Percentiles rank a stretch among this genome's conserved stretches.
These are phyloP conservation scores for Idaea dimidiata DNA, from an alignment of 2,888 invertebrate species.

Conservation along the genomic window DNA sequence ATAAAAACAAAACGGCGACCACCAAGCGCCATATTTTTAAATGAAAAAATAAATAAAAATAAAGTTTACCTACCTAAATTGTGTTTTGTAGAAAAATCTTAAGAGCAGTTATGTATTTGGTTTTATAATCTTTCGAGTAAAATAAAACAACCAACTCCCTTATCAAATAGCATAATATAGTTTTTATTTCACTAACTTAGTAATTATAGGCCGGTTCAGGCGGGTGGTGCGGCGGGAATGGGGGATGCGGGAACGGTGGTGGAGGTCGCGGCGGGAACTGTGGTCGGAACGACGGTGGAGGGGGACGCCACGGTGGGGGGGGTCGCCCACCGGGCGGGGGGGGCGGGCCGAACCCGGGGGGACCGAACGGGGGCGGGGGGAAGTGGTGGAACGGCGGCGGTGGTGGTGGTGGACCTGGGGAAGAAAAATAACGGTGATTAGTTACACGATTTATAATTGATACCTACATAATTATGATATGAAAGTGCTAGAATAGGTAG, in stretches of 20 bases:
- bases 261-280: slow-evolving; percentile 55
- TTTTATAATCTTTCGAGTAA: slow-evolving; percentile 15
- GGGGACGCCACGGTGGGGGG: slow-evolving; percentile 78
- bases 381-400: slow-evolving; percentile 60
- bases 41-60: too few species aligned
- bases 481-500: too few species aligned
- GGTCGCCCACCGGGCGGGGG: slow-evolving; percentile 77
- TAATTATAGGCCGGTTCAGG: slow-evolving; percentile 76
- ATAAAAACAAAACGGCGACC: too few species aligned
- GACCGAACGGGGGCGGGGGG: slow-evolving; percentile 52
- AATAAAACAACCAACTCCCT: slow-evolving; percentile 23
- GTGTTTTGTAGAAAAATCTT: too few species aligned
- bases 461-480: too few species aligned
- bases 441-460: too few species aligned
- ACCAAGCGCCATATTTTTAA: too few species aligned
- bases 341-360: slow-evolving; percentile 70
- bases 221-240: slow-evolving; percentile 83
- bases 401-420: slow-evolving; percentile 56
- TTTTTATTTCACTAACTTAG: slow-evolving; percentile 46
- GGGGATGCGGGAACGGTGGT: slow-evolving; percentile 85
- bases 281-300: slow-evolving; percentile 53
- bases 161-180: slow-evolving; percentile 27
- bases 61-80: too few species aligned
- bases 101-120: too few species aligned
- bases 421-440: too few species aligned